Evolutionary conservation across 1,140 invertebrate species (phyloP).

Genomic region (Drosophila tropicalis): DNA sequence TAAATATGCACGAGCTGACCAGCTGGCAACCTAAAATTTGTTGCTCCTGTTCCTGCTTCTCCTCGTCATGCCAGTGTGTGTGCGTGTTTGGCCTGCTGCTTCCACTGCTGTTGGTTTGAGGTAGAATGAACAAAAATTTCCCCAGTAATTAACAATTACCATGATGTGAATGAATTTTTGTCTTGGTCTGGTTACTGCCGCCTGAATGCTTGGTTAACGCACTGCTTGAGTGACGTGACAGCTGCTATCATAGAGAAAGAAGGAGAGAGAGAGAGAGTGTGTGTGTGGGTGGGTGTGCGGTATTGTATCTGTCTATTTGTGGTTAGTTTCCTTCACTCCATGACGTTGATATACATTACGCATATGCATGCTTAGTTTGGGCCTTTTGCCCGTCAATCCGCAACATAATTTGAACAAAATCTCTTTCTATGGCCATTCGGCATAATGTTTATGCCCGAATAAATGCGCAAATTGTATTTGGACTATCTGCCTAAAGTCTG

Average conservation of each 20-base stretch:
- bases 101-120: neutral
- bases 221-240: constrained; percentile 72
- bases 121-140: constrained; percentile 49
- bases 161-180: constrained; percentile 61
- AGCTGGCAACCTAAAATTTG: constrained; percentile 48
- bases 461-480: constrained; percentile 58
- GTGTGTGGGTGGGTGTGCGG: constrained; percentile 11
- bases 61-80: neutral
- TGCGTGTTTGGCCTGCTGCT: neutral
- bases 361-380: constrained; percentile 19
- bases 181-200: constrained; percentile 33
- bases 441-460: constrained; percentile 51
- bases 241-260: constrained; percentile 51
- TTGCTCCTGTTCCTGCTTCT: constrained; percentile 6
- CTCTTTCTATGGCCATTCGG: constrained; percentile 21
- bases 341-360: constrained; percentile 28
- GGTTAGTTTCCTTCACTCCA: constrained; percentile 20
- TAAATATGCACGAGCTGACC: constrained; percentile 69
- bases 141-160: constrained; percentile 78
- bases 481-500: constrained; percentile 27
- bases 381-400: constrained; percentile 26
- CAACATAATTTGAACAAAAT: neutral
- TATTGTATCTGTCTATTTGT: constrained; percentile 31
- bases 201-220: constrained; percentile 65
- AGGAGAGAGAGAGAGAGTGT: too few species aligned